Base-by-base conservation (phyloP, 2,888 invertebrate species). In the Chironomus tentans region DNA sequence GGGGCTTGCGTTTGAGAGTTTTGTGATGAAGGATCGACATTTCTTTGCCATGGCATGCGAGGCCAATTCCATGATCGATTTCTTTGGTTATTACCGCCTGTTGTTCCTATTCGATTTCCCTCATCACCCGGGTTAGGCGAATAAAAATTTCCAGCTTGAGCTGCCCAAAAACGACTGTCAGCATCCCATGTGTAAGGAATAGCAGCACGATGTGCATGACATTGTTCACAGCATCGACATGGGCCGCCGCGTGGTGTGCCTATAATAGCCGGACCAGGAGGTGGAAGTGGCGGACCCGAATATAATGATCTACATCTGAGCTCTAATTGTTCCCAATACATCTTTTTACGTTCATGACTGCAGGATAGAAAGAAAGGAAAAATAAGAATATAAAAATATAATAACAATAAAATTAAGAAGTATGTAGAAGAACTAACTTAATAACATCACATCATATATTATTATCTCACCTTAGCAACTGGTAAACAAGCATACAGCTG, bases 291-390 rank as follows among this genome's bases (percentile, higher is more conserved):
- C 79, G 81, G 84, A 79, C 80, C 80, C 77, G 84, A 83, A 80
- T 94, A 94, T 77, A 95, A 83, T 0, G 93, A 92, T 77, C 94
- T 87, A 82, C 95, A 93, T 76, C 94, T 86, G 74, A 94, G 83
- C 82, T 95, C 95, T 82, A 95, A 81, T 84, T 95, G 94, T 80
- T 94, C 94, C 95, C 95, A 95, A 83, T 95, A 95, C 91, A 94
- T 94, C 85, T 95, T 95, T 86, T 95, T 95, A 78, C 93, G 91
- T 84, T 95, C 95, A 81, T 95, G 95, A 79, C 94, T 94, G 81
- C 3, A 84, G 82, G 78, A 72, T n/a, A 71, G n/a, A 18, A 71
- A n/a, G n/a, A n/a, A n/a, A n/a, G n/a, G n/a, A n/a, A n/a, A n/a
- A 72, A 65, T 4, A 56, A 50, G 15, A 24, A 48, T 4, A 18